phyloP scores from a whole-genome alignment of 2,113 vertebrate genomes.

The Phaetusa simplex region DNA sequence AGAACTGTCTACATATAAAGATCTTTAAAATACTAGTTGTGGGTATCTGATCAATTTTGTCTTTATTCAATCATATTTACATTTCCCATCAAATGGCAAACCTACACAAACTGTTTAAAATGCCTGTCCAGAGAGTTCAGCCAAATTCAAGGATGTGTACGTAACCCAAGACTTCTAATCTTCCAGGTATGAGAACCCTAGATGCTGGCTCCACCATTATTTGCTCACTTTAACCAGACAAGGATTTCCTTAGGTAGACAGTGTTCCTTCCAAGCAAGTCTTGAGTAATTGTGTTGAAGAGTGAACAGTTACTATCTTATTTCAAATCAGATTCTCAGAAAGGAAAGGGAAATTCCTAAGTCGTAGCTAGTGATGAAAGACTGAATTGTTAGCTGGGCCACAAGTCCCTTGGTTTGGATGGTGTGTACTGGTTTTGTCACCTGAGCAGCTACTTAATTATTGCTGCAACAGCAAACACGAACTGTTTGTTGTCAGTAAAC shows the following conservation, averaged over 20 bases:
- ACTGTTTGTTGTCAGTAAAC: background rate
- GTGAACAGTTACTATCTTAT: background rate
- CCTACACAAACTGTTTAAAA: background rate
- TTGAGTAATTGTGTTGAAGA: background rate
- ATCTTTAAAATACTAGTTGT: background rate
- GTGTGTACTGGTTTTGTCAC: background rate
- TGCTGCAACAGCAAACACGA: background rate
- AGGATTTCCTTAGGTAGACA: background rate
- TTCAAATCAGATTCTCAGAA: background rate
- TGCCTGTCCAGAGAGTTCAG: background rate
- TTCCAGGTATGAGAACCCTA: background rate
- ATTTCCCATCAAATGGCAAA: background rate
- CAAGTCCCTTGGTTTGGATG: background rate
- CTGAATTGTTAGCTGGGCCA: background rate
- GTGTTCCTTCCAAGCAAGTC: background rate
- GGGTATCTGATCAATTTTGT: background rate
- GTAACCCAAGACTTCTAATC: background rate
- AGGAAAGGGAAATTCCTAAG: background rate
- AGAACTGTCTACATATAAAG: background rate
- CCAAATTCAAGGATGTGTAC: background rate
- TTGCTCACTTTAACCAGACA: background rate
- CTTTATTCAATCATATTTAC: background rate
- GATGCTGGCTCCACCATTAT: background rate
- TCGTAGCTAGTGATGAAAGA: background rate
- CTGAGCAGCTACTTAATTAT: background rate